Base-by-base conservation (phyloP, 92 coral and sea anemone genomes). In the Paramuricea clavata region DNA sequence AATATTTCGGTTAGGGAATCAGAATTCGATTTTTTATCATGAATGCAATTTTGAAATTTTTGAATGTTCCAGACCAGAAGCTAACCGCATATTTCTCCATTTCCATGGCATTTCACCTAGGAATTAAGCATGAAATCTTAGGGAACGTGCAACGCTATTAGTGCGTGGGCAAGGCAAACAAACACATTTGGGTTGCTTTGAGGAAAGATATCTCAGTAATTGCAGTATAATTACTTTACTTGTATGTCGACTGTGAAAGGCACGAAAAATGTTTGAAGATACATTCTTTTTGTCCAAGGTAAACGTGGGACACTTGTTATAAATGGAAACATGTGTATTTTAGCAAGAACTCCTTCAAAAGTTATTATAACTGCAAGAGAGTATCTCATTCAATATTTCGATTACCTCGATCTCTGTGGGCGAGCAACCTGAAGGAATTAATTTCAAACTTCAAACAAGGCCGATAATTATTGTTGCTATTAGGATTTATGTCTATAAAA, bases 401-500 rank as follows among this genome's bases (percentile, higher is more conserved):
- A 72, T 35, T 25, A 27, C 12, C 6, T 17, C 27, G 32, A 17
- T 6, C 32, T 39, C 27, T 50, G 31, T 16, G 42, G 83, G 60
- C 50, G 69, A 78, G 43, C 70, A 23, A 28, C 69, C 84, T 7
- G 59, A 33, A 33, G 6, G 44, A 79, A 59, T 79, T 79, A 79
- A 79, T 79, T 39, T 36, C 27, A 36, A 60, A 79, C 73, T 59
- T 79, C 73, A 79, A 79, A 79, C 49, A 79, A 34, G 27, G 21
- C 84, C 84, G 84, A 39, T 79, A 61, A 79, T 59, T 79, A 49
- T 13, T 39, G 56, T 56, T 31, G 34, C 84, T 41, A 60, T 32
- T 56, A 79, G 35, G 64, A 52, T 61, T 59, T 42, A 41, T 33
- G 67, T 79, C 64, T n/a, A n/a, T n/a, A n/a, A n/a, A n/a, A 78